These are phyloP conservation scores for Leistus spinibarbis DNA, from an alignment of 2,888 invertebrate species.

Conservation along the genomic window DNA sequence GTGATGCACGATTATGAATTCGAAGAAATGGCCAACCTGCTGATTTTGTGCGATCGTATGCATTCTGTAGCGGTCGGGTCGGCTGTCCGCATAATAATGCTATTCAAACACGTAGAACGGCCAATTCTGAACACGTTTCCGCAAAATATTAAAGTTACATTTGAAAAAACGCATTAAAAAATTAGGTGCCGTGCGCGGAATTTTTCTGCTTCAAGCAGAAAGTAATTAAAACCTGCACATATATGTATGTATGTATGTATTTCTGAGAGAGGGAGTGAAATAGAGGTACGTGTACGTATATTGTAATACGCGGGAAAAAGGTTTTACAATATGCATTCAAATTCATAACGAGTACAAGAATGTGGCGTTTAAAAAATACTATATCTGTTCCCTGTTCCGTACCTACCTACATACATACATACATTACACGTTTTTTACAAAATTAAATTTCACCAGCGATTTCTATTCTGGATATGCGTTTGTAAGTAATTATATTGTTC, in stretches of 20 bases:
- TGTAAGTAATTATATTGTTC: no score
- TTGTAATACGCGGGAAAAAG: neutral
- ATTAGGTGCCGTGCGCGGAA: constrained; percentile 34
- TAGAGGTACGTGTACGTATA: no score
- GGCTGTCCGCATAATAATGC: constrained; percentile 3
- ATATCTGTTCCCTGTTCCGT: no score
- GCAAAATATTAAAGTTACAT: constrained; percentile 37
- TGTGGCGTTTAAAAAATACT: neutral
- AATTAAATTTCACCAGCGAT: no score
- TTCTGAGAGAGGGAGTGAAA: neutral
- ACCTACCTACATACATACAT: no score
- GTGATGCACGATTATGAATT: neutral
- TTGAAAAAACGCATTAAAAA: constrained; percentile 37
- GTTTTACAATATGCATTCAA: neutral
- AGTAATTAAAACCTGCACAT: constrained; percentile 34
- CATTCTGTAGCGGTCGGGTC: no score
- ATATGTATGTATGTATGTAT: no score
- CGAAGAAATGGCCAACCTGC: neutral
- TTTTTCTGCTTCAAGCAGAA: constrained; percentile 24
- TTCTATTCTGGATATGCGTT: no score
- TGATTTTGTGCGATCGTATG: neutral
- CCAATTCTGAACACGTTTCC: constrained; percentile 33
- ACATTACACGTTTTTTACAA: no score
- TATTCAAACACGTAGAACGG: constrained; percentile 12
- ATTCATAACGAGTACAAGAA: neutral